phyloP scores from a whole-genome alignment of 2,797 vertebrate genomes.

The Thunnus albacares region DNA sequence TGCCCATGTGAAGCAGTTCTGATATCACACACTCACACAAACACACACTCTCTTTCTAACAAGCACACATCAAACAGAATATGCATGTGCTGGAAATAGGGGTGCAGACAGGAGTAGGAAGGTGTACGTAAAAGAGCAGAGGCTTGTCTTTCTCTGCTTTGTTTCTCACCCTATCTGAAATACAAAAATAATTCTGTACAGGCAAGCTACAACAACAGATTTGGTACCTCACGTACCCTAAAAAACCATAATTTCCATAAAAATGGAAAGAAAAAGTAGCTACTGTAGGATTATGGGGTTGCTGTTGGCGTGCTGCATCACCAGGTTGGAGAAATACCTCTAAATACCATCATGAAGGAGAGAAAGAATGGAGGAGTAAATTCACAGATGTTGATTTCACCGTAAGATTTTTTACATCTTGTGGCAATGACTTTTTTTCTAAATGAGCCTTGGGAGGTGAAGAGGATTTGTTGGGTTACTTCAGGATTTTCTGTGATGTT shows the following conservation, averaged over 20 bases:
- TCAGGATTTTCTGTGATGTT: slow-evolving; percentile 22
- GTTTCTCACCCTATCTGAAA: slow-evolving; percentile 45
- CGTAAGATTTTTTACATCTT: slow-evolving; percentile 2
- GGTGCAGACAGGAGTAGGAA: slow-evolving; percentile 57
- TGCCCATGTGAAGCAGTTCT: slow-evolving; percentile 42
- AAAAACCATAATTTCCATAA: slow-evolving; percentile 26
- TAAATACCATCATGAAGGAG: slow-evolving; percentile 14
- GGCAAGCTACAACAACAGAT: slow-evolving; percentile 39
- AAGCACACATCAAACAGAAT: slow-evolving; percentile 56
- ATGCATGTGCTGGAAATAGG: slow-evolving; percentile 66
- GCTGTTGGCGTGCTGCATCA: slow-evolving; percentile 10
- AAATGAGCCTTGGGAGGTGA: slow-evolving; percentile 11
- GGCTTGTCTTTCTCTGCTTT: slow-evolving; percentile 44
- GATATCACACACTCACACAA: slow-evolving; percentile 13
- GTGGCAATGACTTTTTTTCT: slow-evolving; percentile 7
- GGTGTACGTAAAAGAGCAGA: slow-evolving; percentile 44
- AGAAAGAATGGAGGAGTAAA: slow-evolving; percentile 26
- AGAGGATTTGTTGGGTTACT: slow-evolving; percentile 25
- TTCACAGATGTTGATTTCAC: slow-evolving; percentile 47
- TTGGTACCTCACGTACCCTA: slow-evolving; percentile 23
- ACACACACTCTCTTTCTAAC: slow-evolving; percentile 11
- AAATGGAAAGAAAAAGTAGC: slow-evolving; percentile 31
- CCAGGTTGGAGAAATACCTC: slow-evolving; percentile 9
- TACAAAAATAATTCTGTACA: slow-evolving; percentile 68
- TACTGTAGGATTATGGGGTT: slow-evolving; percentile 28